These are phyloP conservation scores for Brachionus asplanchnoidis DNA, from an alignment of 1,140 invertebrate genomes.

Conservation along the genomic window DNA sequence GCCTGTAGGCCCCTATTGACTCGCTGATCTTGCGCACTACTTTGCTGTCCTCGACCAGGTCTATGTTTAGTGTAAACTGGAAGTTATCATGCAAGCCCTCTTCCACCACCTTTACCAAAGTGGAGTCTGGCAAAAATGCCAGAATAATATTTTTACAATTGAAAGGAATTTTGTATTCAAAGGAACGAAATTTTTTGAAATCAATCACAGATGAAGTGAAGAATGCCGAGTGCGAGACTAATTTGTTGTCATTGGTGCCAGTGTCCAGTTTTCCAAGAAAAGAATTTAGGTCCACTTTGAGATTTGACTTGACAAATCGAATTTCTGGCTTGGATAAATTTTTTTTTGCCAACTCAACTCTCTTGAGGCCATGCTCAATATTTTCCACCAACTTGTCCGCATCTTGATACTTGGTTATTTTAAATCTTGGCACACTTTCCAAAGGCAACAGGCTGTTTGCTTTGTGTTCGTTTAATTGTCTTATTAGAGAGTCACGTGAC, in stretches of 20 bases:
- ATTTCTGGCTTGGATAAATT: background rate
- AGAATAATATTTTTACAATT: slow-evolving; percentile 20
- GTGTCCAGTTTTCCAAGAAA: background rate
- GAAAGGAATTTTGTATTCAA: slow-evolving; percentile 28
- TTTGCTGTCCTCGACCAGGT: background rate
- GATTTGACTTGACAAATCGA: slow-evolving; percentile 6
- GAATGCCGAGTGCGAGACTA: background rate
- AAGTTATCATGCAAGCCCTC: slow-evolving; percentile 3
- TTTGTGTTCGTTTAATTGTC: background rate
- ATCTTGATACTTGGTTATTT: background rate
- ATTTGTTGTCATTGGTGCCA: background rate
- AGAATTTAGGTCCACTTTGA: slow-evolving; percentile 7
- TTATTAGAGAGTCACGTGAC: background rate
- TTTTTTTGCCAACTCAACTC: background rate
- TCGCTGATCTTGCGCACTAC: background rate
- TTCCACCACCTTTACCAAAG: background rate
- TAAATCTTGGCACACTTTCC: background rate
- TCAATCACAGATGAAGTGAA: background rate
- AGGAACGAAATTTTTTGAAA: background rate
- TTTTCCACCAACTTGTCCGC: background rate
- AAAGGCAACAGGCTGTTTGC: background rate
- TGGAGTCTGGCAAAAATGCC: background rate
- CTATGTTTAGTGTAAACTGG: background rate
- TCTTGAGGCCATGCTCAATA: background rate
- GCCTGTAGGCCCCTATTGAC: background rate